These are phyloP conservation scores for Drosophila picticornis DNA, from an alignment of 2,888 invertebrate species.

Conservation along the genomic window DNA sequence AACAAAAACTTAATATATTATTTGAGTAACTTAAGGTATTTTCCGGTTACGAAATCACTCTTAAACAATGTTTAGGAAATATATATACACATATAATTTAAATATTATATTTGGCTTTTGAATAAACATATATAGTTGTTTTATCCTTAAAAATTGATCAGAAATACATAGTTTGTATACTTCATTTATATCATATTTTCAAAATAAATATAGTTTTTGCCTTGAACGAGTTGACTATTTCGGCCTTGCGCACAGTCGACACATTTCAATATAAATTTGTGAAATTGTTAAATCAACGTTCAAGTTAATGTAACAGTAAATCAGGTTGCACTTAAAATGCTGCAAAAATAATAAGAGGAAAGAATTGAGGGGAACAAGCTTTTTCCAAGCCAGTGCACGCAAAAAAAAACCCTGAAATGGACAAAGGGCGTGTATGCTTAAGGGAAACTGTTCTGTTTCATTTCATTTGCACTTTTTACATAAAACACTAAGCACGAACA, in stretches of 20 bases:
- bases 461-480: conserved; percentile 1
- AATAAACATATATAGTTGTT: not conserved
- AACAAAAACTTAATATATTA: no score
- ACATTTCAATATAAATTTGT: conserved; percentile 6
- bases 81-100: not conserved
- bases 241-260: not conserved
- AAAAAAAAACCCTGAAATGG: not conserved
- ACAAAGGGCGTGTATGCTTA: not conserved
- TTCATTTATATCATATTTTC: not conserved
- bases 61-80: not conserved
- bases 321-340: conserved; percentile 22
- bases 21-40: not conserved
- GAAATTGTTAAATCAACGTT: not conserved
- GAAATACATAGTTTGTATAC: not conserved
- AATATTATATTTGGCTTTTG: not conserved
- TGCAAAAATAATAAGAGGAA: conserved; percentile 10
- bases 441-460: not conserved
- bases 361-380: conserved; percentile 2
- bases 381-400: conserved; percentile 21
- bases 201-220: not conserved
- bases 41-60: not conserved
- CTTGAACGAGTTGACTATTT: not conserved
- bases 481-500: not conserved
- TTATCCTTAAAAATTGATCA: not conserved
- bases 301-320: conserved; percentile 11